phyloP scores from a whole-genome alignment of 2,113 vertebrate genomes.

The Misgurnus anguillicaudatus region DNA sequence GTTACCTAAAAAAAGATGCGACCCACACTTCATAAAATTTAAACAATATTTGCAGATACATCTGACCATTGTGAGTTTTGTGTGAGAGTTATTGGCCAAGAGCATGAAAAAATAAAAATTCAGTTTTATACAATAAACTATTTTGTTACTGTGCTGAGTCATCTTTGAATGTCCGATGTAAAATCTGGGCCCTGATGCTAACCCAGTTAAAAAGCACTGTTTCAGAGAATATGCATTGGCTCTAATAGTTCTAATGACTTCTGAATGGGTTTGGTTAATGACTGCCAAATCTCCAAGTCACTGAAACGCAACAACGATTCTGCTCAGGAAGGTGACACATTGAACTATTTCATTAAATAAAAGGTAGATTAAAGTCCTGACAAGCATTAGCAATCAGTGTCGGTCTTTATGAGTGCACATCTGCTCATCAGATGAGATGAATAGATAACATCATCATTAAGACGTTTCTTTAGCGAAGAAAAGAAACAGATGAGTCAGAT shows the following conservation, averaged over 20 bases:
- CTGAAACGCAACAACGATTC: not conserved
- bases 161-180: no score
- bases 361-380: slow-evolving; percentile 1
- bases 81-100: no score
- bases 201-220: no score
- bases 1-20: no score
- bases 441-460: slow-evolving; percentile 16
- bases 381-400: slow-evolving; percentile 13
- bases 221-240: no score
- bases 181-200: no score
- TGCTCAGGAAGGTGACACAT: not conserved
- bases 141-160: no score
- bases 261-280: not conserved
- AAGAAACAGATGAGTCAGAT: slow-evolving; percentile 30
- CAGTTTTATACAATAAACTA: no score
- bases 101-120: no score
- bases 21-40: no score
- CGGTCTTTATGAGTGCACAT: slow-evolving; percentile 4
- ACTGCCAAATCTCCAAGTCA: not conserved
- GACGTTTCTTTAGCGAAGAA: not conserved
- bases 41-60: no score
- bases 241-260: not conserved
- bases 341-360: slow-evolving; percentile 2
- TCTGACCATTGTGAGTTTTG: no score
- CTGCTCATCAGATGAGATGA: slow-evolving; percentile 31